Conservation (phyloP, 1,140 invertebrate genomes). For the Drosophila chauvacae region DNA sequence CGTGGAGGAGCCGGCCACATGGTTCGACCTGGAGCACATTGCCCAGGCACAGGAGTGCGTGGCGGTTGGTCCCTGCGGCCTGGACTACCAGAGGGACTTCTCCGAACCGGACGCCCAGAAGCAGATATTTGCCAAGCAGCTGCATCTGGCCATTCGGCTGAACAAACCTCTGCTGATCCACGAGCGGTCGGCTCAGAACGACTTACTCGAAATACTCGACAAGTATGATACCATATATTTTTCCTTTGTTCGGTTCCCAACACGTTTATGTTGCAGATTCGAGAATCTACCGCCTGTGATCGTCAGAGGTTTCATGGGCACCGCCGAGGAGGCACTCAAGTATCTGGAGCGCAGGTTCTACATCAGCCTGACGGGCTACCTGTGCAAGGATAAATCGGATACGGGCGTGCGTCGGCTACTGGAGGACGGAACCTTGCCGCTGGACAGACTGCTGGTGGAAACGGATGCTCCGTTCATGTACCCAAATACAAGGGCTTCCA, state of each 20-base stretch:
- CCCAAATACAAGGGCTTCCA: slow-evolving; percentile 96
- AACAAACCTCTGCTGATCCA: slow-evolving; percentile 96
- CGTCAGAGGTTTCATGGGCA: slow-evolving; percentile 98
- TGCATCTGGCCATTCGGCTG: slow-evolving; percentile 93
- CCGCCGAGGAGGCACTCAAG: slow-evolving; percentile 91
- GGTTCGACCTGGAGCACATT: slow-evolving; percentile 89
- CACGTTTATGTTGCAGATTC: slow-evolving; percentile 72
- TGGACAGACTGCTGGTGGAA: slow-evolving; percentile 94
- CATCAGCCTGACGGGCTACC: slow-evolving; percentile 91
- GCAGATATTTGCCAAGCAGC: slow-evolving; percentile 95
- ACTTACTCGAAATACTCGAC: slow-evolving; percentile 88
- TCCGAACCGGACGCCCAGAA: slow-evolving; percentile 94
- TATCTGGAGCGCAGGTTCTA: slow-evolving; percentile 96
- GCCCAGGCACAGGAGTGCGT: slow-evolving; percentile 94
- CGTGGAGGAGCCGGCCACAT: slow-evolving; percentile 90
- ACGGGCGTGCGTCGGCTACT: slow-evolving; percentile 93
- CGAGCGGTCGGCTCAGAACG: slow-evolving; percentile 94
- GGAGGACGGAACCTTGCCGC: slow-evolving; percentile 91
- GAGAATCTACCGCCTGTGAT: slow-evolving; percentile 91
- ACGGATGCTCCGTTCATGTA: slow-evolving; percentile 98
- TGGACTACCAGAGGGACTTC: slow-evolving; percentile 97
- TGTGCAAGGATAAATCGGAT: slow-evolving; percentile 92
- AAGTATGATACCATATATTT: slow-evolving; percentile 75
- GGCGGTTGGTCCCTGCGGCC: slow-evolving; percentile 96
- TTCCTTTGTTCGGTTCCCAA: not conserved